These are phyloP conservation scores for Marasmarcha lunaedactyla DNA, from an alignment of 2,888 invertebrate species.

Conservation along the genomic window DNA sequence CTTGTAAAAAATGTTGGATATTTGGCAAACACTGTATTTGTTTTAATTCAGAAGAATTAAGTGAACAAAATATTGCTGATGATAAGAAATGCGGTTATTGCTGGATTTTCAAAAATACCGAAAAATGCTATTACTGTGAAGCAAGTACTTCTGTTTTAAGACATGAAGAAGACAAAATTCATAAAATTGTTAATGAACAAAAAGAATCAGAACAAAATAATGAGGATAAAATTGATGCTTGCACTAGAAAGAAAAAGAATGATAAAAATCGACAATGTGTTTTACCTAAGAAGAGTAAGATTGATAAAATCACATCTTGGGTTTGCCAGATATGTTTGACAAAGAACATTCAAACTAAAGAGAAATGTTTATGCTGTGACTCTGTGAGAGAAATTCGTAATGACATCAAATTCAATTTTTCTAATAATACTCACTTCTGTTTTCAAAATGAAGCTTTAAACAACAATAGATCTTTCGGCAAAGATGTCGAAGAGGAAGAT, in stretches of 20 bases:
- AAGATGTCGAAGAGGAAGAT: too few species aligned
- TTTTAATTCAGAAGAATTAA: neutral
- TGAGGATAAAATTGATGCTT: neutral
- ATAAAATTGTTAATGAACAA: neutral
- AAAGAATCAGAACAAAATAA: neutral
- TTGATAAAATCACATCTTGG: conserved; percentile 19
- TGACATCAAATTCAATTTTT: conserved; percentile 10
- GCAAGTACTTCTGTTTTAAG: conserved; percentile 9
- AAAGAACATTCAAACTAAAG: conserved; percentile 21
- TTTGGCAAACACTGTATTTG: conserved; percentile 17
- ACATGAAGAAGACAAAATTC: conserved; percentile 1
- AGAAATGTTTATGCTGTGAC: conserved; percentile 34
- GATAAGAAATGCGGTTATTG: conserved; percentile 24
- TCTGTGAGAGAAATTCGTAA: conserved; percentile 9
- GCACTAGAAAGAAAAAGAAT: conserved; percentile 1
- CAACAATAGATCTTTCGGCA: too few species aligned
- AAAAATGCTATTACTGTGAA: conserved; percentile 29
- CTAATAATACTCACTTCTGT: neutral
- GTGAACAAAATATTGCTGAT: neutral
- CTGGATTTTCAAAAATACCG: conserved; percentile 27
- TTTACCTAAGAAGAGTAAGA: too few species aligned
- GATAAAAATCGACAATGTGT: neutral
- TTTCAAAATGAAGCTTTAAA: too few species aligned
- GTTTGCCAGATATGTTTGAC: conserved; percentile 33
- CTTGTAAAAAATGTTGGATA: conserved; percentile 22